Percentiles rank a stretch among this genome's conserved stretches.
phyloP scores from a whole-genome alignment of 92 coral and sea anemone species.

The Parazoanthus darwini region DNA sequence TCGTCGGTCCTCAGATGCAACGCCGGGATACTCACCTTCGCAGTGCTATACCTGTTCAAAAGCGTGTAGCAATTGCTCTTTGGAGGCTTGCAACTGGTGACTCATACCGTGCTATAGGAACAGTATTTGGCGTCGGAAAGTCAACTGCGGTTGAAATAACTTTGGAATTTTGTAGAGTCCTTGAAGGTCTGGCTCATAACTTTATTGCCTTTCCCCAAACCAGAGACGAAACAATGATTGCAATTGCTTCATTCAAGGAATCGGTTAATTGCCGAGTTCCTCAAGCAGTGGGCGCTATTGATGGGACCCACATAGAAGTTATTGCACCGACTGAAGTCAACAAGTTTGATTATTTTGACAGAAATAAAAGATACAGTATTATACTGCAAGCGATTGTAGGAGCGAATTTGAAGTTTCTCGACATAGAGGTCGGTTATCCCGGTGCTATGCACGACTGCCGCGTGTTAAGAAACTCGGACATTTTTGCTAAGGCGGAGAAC shows the following conservation, averaged over 20 bases:
- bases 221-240: background rate
- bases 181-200: background rate
- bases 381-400: background rate
- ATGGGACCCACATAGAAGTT: background rate
- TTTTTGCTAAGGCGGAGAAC: slow-evolving; percentile 25
- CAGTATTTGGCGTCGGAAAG: background rate
- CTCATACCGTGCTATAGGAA: background rate
- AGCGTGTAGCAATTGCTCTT: background rate
- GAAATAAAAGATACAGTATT: background rate
- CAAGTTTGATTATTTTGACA: background rate
- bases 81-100: background rate
- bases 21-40: background rate
- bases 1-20: background rate
- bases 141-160: background rate
- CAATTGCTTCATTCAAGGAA: background rate
- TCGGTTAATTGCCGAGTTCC: background rate
- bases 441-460: slow-evolving; percentile 39
- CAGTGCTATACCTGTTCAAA: background rate
- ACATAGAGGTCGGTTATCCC: background rate
- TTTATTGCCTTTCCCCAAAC: background rate
- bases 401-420: background rate
- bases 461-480: slow-evolving; percentile 3
- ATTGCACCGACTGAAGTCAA: background rate
- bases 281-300: background rate
- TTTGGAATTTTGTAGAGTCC: background rate